These are phyloP conservation scores for Balaeniceps rex DNA, from an alignment of 2,113 vertebrate genomes.

Conservation along the genomic window DNA sequence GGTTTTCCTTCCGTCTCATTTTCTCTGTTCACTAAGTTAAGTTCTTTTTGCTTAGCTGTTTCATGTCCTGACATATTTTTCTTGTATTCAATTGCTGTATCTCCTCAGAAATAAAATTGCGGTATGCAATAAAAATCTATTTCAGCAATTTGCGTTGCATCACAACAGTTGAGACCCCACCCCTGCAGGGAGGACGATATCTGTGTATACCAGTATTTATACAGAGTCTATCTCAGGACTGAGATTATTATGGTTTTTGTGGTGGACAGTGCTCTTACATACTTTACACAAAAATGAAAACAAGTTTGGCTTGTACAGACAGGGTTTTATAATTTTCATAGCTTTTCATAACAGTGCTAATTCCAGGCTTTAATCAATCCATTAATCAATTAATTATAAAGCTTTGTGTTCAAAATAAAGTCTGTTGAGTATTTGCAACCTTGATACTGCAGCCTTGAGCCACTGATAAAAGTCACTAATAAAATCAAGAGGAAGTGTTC, in stretches of 20 bases:
- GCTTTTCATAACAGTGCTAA: neutral
- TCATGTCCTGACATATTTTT: neutral
- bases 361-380: neutral
- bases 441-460: neutral
- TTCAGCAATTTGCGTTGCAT: neutral
- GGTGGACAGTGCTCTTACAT: neutral
- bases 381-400: neutral
- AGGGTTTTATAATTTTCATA: neutral
- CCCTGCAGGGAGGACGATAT: neutral
- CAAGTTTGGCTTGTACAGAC: neutral
- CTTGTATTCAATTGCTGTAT: neutral
- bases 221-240: neutral
- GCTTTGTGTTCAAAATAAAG: neutral
- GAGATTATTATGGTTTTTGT: neutral
- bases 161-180: neutral
- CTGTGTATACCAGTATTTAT: neutral
- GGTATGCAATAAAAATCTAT: neutral
- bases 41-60: neutral
- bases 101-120: neutral
- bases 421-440: neutral
- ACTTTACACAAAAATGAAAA: neutral
- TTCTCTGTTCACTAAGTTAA: neutral
- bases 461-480: neutral
- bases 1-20: neutral
- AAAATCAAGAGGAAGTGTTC: neutral